These are phyloP conservation scores for Drosophila rubida DNA, from an alignment of 2,888 invertebrate species.

Conservation along the genomic window DNA sequence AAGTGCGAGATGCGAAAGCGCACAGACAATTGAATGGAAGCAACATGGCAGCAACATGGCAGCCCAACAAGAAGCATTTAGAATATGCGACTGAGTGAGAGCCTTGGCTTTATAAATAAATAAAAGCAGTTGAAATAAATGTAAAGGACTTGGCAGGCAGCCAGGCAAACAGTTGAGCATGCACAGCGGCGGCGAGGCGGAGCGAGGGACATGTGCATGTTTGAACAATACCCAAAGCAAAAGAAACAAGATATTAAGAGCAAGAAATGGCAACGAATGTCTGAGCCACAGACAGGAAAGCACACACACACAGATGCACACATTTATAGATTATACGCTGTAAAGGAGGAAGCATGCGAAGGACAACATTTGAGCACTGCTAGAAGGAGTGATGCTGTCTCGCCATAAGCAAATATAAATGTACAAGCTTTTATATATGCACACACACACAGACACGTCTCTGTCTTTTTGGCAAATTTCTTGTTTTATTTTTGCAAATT, in stretches of 20 bases:
- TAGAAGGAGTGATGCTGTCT: slow-evolving; percentile 76
- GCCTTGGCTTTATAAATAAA: slow-evolving; percentile 71
- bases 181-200: slow-evolving; percentile 6
- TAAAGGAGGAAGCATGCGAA: slow-evolving; percentile 65
- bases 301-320: slow-evolving; percentile 3
- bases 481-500: slow-evolving; percentile 77
- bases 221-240: slow-evolving; percentile 44
- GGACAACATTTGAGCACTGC: slow-evolving; percentile 62
- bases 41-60: slow-evolving; percentile 72
- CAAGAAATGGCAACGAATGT: slow-evolving; percentile 64
- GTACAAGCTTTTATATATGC: slow-evolving; percentile 15
- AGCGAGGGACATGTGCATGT: slow-evolving; percentile 62
- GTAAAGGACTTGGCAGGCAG: slow-evolving; percentile 47
- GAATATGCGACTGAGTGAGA: slow-evolving; percentile 30
- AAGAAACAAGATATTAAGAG: slow-evolving; percentile 76
- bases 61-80: slow-evolving; percentile 57
- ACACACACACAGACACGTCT: slow-evolving; percentile 1
- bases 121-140: slow-evolving; percentile 73
- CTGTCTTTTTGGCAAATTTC: slow-evolving; percentile 60
- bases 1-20: slow-evolving; percentile 3
- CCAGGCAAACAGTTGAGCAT: slow-evolving; percentile 21
- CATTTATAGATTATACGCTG: slow-evolving; percentile 12
- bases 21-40: slow-evolving; percentile 53
- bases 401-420: slow-evolving; percentile 70
- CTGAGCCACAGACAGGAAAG: slow-evolving; percentile 51